Evolutionary conservation across 2,113 vertebrate genomes (phyloP).

Genomic region (Brachypodius melanocephalos): DNA sequence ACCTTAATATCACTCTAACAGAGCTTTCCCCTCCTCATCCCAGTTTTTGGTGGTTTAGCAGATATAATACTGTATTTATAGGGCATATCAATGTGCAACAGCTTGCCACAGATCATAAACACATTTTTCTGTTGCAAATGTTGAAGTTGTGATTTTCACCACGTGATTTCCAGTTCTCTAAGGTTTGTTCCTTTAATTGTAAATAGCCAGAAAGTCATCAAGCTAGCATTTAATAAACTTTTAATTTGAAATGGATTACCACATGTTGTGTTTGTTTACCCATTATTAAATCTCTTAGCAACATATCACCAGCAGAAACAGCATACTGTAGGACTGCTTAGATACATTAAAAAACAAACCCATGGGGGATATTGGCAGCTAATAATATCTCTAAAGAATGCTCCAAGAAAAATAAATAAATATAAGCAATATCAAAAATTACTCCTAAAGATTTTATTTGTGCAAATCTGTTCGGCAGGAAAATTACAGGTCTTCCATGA

Average conservation of each 20-base stretch:
- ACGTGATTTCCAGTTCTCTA: constrained; percentile 69
- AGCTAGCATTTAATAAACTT: constrained; percentile 83
- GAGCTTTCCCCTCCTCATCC: neutral
- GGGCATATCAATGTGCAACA: constrained; percentile 47
- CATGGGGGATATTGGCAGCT: constrained; percentile 75
- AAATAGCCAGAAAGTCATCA: constrained; percentile 83
- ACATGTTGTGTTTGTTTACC: constrained; percentile 85
- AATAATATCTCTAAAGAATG: constrained; percentile 72
- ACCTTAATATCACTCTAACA: constrained; percentile 38
- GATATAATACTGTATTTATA: constrained; percentile 51
- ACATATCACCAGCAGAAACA: constrained; percentile 76
- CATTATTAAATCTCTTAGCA: constrained; percentile 84
- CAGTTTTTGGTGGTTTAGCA: neutral
- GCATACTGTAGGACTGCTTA: constrained; percentile 67
- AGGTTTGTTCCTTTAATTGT: constrained; percentile 77
- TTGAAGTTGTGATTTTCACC: constrained; percentile 62
- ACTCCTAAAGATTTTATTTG: constrained; percentile 21
- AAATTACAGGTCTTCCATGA: neutral
- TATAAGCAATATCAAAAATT: constrained; percentile 52
- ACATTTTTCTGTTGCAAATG: constrained; percentile 72
- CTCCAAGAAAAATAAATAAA: constrained; percentile 73
- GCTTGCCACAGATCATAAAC: constrained; percentile 71
- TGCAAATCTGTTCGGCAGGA: neutral
- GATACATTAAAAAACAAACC: constrained; percentile 78
- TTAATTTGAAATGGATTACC: constrained; percentile 86